A percentile compares a stretch with the other conserved stretches of the same genome.
Conservation (phyloP, 2,888 invertebrate genomes). For the Trisateles emortualis region DNA sequence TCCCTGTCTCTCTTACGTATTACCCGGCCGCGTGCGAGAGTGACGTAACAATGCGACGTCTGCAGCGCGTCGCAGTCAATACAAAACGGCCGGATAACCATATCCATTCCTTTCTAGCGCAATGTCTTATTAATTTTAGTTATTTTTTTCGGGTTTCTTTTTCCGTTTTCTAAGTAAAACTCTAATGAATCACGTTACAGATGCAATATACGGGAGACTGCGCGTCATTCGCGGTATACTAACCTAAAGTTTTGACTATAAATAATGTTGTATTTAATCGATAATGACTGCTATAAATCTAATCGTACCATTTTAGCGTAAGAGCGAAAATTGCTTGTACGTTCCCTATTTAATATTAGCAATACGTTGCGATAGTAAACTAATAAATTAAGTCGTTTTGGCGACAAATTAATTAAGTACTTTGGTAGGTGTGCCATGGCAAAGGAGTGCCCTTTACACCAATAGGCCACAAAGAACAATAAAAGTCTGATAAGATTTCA, state of each 20-base stretch:
- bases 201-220: conserved; percentile 20
- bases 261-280: conserved; percentile 48
- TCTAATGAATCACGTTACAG: conserved; percentile 26
- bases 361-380: conserved; percentile 21
- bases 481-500: conserved; percentile 27
- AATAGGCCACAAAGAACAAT: conserved; percentile 16
- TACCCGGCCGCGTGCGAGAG: conserved; percentile 70
- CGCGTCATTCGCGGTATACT: conserved; percentile 18
- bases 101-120: conserved; percentile 61
- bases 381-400: conserved; percentile 27
- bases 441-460: conserved; percentile 32
- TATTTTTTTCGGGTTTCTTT: conserved; percentile 54
- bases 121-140: conserved; percentile 61
- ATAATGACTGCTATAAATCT: conserved; percentile 36
- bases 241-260: conserved; percentile 14
- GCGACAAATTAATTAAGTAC: conserved; percentile 34
- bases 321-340: conserved; percentile 33
- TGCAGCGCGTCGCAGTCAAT: conserved; percentile 47
- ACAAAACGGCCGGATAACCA: conserved; percentile 65
- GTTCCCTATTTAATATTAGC: conserved; percentile 26
- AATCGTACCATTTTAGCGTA: conserved; percentile 32
- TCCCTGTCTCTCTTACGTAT: conserved; percentile 57
- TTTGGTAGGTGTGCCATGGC: conserved; percentile 26
- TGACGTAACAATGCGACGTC: conserved; percentile 71
- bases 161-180: conserved; percentile 66